Evolutionary conservation across 2,113 vertebrate species (phyloP).

Genomic region (Corydoras sp.): DNA sequence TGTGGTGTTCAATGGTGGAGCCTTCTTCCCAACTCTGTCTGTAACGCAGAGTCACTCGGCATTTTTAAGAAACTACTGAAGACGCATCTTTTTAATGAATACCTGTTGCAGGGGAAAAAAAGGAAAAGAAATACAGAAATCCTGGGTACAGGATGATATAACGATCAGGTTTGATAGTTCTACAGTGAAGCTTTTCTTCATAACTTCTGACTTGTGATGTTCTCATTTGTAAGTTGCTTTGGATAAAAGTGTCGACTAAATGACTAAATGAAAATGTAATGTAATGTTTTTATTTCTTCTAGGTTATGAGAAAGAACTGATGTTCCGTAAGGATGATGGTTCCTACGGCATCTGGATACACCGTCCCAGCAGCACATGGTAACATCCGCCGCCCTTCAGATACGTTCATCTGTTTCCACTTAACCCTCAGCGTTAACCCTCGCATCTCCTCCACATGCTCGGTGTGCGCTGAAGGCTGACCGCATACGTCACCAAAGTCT

Average conservation of each 20-base stretch:
- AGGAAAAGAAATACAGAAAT: slow-evolving; percentile 46
- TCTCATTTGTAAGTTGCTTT: slow-evolving; percentile 21
- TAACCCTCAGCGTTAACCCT: too few species aligned
- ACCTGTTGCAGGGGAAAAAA: slow-evolving; percentile 33
- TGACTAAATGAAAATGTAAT: too few species aligned
- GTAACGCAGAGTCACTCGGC: too few species aligned
- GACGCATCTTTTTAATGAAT: too few species aligned
- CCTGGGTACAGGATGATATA: too few species aligned
- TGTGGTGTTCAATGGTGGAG: too few species aligned
- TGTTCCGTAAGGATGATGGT: slow-evolving; percentile 48
- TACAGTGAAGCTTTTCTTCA: too few species aligned
- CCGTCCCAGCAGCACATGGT: slow-evolving; percentile 46
- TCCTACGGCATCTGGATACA: slow-evolving; percentile 44
- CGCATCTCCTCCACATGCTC: too few species aligned
- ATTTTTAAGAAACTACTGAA: too few species aligned
- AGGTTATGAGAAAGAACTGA: slow-evolving; percentile 45
- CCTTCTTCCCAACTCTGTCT: too few species aligned
- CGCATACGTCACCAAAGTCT: slow-evolving; percentile 83
- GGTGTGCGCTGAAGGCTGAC: slow-evolving; percentile 71
- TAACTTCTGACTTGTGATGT: background rate
- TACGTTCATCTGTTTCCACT: background rate
- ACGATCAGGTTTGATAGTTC: too few species aligned
- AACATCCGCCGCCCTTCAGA: background rate
- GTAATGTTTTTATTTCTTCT: background rate
- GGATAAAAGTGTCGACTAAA: slow-evolving; percentile 32